A percentile compares a stretch with the other conserved stretches of the same genome.
These are phyloP conservation scores for Pomatorhinus ruficollis DNA, from an alignment of 2,113 vertebrate genomes.

Conservation along the genomic window DNA sequence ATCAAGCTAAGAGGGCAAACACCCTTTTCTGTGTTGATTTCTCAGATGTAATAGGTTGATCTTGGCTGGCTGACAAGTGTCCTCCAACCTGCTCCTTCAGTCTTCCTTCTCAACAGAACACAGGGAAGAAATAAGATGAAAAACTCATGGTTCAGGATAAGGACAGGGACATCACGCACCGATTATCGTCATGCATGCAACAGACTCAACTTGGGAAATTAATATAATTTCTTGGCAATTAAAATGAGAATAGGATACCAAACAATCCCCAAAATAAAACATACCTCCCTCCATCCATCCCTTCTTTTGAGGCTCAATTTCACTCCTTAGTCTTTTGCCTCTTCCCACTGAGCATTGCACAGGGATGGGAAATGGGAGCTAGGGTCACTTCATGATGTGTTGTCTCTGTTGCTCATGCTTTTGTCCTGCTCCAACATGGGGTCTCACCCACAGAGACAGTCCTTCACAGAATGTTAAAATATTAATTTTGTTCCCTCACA, in stretches of 20 bases:
- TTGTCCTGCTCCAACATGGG: background rate
- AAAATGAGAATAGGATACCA: background rate
- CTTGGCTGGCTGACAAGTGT: background rate
- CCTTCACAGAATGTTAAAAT: background rate
- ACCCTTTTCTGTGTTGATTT: background rate
- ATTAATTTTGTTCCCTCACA: fast-evolving
- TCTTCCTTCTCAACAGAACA: background rate
- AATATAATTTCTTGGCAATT: background rate
- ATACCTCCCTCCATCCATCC: background rate
- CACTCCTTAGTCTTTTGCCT: background rate
- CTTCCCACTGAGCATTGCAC: fast-evolving
- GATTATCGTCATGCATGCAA: fast-evolving
- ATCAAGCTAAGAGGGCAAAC: background rate
- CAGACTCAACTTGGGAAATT: background rate
- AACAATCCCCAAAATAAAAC: background rate
- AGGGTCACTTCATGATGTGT: fast-evolving
- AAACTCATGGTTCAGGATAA: background rate
- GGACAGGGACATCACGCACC: background rate
- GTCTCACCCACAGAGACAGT: background rate
- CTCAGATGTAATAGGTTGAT: background rate
- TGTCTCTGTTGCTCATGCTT: background rate
- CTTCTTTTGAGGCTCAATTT: background rate
- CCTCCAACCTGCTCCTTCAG: background rate
- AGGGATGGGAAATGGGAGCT: background rate
- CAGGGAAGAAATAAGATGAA: background rate